Percentiles rank a stretch among this genome's conserved stretches.
phyloP scores from a whole-genome alignment of 2,888 invertebrate species.

The Oxytorus armatus region DNA sequence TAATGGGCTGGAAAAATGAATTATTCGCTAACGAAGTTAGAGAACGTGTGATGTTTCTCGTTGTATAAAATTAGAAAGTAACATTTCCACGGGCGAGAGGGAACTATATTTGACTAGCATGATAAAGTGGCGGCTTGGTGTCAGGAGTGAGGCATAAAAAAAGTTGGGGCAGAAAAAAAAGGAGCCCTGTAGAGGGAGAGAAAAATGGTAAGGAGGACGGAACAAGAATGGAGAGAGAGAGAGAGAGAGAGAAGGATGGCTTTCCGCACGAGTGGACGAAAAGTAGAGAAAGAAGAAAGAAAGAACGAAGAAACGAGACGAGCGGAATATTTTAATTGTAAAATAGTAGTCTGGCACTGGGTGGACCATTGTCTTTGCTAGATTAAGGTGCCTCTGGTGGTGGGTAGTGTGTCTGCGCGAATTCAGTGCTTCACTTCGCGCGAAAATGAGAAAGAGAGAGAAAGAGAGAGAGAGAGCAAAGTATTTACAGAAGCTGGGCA shows the following conservation, averaged over 20 bases:
- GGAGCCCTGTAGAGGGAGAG: not conserved
- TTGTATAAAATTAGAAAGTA: not conserved
- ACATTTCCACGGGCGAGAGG: too few relatives aligned
- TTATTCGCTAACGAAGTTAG: too few relatives aligned
- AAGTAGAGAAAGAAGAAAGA: constrained; percentile 1
- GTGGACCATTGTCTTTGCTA: constrained; percentile 63
- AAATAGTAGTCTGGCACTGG: constrained; percentile 67
- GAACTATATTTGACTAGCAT: too few relatives aligned
- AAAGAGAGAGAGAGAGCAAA: constrained; percentile 51
- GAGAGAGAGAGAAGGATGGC: constrained; percentile 17
- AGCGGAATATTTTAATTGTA: constrained; percentile 74
- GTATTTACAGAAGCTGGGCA: constrained; percentile 60
- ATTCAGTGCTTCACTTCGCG: constrained; percentile 67
- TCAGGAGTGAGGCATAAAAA: constrained; percentile 44
- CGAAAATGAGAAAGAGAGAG: too few relatives aligned
- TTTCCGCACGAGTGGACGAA: constrained; percentile 9
- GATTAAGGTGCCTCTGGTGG: constrained; percentile 62
- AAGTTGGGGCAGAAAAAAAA: not conserved
- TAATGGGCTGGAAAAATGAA: too few relatives aligned
- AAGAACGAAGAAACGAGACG: constrained; percentile 36
- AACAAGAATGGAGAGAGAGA: too few relatives aligned
- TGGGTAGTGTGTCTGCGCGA: constrained; percentile 38
- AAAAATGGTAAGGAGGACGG: constrained; percentile 3
- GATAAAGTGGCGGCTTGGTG: constrained; percentile 46
- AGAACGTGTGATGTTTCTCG: too few relatives aligned